These are phyloP conservation scores for Mayetiola destructor DNA, from an alignment of 2,888 invertebrate species.

Conservation along the genomic window DNA sequence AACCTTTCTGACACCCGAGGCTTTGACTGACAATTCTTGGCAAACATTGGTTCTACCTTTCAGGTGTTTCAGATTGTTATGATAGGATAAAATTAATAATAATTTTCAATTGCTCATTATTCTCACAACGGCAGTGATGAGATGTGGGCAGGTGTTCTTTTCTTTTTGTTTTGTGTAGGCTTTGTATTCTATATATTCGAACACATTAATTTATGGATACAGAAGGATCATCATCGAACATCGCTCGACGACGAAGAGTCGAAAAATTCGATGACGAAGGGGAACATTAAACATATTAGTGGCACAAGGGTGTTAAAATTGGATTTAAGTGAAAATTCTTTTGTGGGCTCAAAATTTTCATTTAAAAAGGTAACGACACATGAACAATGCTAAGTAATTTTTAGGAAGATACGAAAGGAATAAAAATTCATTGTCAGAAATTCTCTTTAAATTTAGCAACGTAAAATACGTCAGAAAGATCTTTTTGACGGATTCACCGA, in stretches of 20 bases:
- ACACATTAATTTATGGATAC: constrained; percentile 35
- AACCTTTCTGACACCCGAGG: constrained; percentile 71
- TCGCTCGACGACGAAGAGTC: not conserved
- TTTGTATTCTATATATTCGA: constrained; percentile 51
- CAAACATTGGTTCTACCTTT: constrained; percentile 68
- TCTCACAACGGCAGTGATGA: constrained; percentile 39
- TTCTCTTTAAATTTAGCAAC: not conserved
- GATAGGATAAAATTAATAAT: constrained; percentile 5
- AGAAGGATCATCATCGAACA: constrained; percentile 35
- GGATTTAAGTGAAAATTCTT: not conserved
- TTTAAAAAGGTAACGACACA: not conserved
- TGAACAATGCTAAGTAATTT: no score
- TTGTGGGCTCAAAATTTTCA: not conserved
- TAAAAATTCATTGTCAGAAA: not conserved
- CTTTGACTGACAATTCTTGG: constrained; percentile 69
- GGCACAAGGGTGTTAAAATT: no score
- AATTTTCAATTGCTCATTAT: constrained; percentile 14
- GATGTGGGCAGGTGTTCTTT: constrained; percentile 61
- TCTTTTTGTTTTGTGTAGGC: constrained; percentile 51
- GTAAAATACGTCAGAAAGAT: constrained; percentile 25
- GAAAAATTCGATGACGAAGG: not conserved
- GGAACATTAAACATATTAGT: not conserved
- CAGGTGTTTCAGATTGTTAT: constrained; percentile 37
- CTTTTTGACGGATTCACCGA: constrained; percentile 57
- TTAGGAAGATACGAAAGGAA: constrained; percentile 21